Conservation (phyloP, 64 coral and sea anemone species). For the Cladopsammia gracilis region DNA sequence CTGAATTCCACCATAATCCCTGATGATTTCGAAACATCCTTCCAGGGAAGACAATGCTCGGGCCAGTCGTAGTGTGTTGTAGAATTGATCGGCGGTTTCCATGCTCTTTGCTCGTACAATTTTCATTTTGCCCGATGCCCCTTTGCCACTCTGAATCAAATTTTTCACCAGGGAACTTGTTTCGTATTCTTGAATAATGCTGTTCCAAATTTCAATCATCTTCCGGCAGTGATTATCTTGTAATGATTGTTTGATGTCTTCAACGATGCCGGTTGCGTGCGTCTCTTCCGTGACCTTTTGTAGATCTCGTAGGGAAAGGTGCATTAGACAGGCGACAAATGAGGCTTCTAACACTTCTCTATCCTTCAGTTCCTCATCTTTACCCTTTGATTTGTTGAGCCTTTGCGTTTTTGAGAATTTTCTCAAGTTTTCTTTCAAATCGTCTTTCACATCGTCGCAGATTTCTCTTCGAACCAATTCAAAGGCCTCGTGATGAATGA, state of each 20-base stretch:
- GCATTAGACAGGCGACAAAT: constrained; percentile 30
- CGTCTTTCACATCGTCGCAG: background rate
- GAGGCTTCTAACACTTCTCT: background rate
- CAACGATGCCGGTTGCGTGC: background rate
- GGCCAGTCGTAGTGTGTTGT: constrained; percentile 36
- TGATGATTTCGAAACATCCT: constrained; percentile 53
- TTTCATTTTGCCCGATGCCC: constrained; percentile 29
- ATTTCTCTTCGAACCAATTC: constrained; percentile 29
- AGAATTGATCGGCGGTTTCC: constrained; percentile 58
- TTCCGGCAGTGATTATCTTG: background rate
- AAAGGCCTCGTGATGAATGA: constrained; percentile 21
- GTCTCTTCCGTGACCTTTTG: background rate
- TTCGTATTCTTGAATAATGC: constrained; percentile 7
- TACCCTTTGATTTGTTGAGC: background rate
- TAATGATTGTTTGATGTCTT: background rate
- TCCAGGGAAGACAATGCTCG: constrained; percentile 16
- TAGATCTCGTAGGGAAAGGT: background rate
- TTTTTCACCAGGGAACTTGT: constrained; percentile 23
- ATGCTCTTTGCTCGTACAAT: constrained; percentile 70
- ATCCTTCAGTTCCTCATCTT: background rate
- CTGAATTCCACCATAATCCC: constrained; percentile 73
- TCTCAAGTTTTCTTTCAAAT: background rate
- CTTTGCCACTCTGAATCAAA: constrained; percentile 13
- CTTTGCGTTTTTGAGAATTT: background rate
- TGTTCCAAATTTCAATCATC: background rate